Percentiles rank a stretch among this genome's conserved stretches.
These are phyloP conservation scores for Melipona beecheii DNA, from an alignment of 2,888 invertebrate species.

Conservation along the genomic window DNA sequence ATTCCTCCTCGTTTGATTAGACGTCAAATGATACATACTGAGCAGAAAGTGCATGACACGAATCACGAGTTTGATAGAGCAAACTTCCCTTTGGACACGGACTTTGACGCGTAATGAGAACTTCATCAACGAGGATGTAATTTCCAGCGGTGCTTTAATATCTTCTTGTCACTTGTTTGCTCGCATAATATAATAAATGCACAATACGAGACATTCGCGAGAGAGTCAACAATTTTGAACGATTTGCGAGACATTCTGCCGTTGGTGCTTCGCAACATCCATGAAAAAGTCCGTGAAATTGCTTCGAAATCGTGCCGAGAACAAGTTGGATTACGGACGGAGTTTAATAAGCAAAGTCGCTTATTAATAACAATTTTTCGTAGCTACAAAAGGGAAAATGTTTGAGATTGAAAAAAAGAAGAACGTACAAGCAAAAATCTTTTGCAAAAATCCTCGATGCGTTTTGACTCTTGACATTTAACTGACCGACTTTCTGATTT, in stretches of 20 bases:
- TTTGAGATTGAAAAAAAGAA: not conserved
- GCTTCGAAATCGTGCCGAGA: not conserved
- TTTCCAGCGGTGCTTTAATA: not conserved
- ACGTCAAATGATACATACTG: not conserved
- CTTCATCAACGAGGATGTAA: not conserved
- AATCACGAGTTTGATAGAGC: not conserved
- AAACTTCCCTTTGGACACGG: not conserved
- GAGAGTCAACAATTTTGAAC: slow-evolving; percentile 1
- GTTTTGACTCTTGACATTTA: no score
- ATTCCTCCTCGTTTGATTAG: no score
- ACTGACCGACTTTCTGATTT: no score
- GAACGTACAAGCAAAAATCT: no score
- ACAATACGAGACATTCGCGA: not conserved
- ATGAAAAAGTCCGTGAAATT: not conserved
- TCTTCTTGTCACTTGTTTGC: not conserved
- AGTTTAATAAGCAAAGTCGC: not conserved
- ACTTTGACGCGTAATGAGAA: not conserved
- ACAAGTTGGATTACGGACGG: not conserved
- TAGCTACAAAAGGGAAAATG: no score
- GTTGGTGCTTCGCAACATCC: not conserved
- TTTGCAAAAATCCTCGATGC: no score
- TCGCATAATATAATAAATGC: not conserved
- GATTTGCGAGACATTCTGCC: not conserved
- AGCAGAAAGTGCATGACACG: not conserved
- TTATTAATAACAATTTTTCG: no score